Percentiles rank a stretch among this genome's conserved stretches.
Evolutionary conservation across 92 coral and sea anemone species (phyloP).

Genomic region (Paramuricea clavata): DNA sequence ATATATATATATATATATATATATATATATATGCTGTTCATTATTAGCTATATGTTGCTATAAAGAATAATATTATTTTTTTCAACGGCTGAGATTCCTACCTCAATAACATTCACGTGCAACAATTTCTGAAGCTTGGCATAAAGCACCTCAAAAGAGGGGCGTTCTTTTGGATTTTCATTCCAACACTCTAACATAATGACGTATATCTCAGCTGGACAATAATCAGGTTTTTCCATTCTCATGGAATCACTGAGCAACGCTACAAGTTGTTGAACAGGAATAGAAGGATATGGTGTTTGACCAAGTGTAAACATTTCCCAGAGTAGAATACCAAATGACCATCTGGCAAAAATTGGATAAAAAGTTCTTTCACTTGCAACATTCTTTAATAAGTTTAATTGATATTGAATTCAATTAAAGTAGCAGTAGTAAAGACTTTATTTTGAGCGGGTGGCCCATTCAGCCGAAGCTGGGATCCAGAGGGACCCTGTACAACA

Average conservation of each 20-base stretch:
- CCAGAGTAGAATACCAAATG: slow-evolving; percentile 49
- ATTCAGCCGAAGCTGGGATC: too few relatives aligned
- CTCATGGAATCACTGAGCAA: slow-evolving; percentile 6
- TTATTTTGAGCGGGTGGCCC: too few relatives aligned
- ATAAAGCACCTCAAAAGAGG: slow-evolving; percentile 27
- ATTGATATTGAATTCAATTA: too few relatives aligned
- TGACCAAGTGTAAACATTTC: slow-evolving; percentile 43
- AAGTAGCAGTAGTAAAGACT: too few relatives aligned
- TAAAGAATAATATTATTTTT: too few relatives aligned
- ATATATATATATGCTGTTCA: not conserved
- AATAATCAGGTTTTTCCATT: slow-evolving; percentile 29
- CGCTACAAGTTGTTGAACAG: slow-evolving; percentile 26
- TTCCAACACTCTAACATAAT: slow-evolving; percentile 38
- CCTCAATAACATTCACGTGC: slow-evolving; percentile 13
- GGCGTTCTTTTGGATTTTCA: slow-evolving; percentile 27
- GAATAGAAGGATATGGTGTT: slow-evolving; percentile 41
- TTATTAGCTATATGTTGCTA: too few relatives aligned
- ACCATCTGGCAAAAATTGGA: slow-evolving; percentile 19
- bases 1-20: too few relatives aligned
- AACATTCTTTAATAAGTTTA: too few relatives aligned
- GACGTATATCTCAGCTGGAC: slow-evolving; percentile 23
- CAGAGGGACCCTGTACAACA: too few relatives aligned
- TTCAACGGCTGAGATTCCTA: not conserved
- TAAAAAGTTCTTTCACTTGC: not conserved
- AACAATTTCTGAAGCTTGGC: not conserved